phyloP scores from a whole-genome alignment of 1,140 invertebrate species.

The Drosophila biarmipes region DNA sequence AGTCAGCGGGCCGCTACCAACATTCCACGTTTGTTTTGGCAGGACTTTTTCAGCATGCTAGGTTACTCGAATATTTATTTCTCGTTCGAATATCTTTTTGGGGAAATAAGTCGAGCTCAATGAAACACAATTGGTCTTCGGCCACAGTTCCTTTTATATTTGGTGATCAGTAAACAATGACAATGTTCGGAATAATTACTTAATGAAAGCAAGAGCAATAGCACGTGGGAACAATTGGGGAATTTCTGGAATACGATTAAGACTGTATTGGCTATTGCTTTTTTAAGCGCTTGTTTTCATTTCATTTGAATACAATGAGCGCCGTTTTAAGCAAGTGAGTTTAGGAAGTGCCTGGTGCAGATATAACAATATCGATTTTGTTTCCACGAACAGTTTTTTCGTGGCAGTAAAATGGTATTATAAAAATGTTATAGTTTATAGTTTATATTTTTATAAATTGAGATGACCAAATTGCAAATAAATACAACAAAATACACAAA shows the following conservation, averaged over 20 bases:
- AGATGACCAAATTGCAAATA: too few relatives aligned
- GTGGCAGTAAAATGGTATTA: too few relatives aligned
- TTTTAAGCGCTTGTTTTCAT: neutral
- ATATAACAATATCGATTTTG: too few relatives aligned
- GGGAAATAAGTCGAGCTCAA: constrained; percentile 10
- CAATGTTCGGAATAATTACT: constrained; percentile 12
- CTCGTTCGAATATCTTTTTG: constrained; percentile 1
- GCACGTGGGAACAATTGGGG: neutral
- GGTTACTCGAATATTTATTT: constrained; percentile 23
- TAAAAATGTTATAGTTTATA: too few relatives aligned
- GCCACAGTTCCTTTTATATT: constrained; percentile 5
- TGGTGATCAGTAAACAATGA: constrained; percentile 9
- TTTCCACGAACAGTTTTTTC: too few relatives aligned
- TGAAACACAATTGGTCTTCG: constrained; percentile 17
- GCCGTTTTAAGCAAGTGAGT: neutral
- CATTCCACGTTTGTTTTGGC: constrained; percentile 43
- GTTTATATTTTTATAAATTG: too few relatives aligned
- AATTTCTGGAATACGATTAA: neutral
- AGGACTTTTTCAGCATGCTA: constrained; percentile 7
- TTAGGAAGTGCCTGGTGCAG: neutral
- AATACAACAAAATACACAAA: too few relatives aligned
- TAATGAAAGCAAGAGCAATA: neutral
- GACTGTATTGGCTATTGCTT: neutral
- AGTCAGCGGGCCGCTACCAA: constrained; percentile 19
- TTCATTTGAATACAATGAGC: neutral